A percentile compares a stretch with the other conserved stretches of the same genome.
phyloP scores from a whole-genome alignment of 2,888 invertebrate genomes.

The Trachelus iudaicus region DNA sequence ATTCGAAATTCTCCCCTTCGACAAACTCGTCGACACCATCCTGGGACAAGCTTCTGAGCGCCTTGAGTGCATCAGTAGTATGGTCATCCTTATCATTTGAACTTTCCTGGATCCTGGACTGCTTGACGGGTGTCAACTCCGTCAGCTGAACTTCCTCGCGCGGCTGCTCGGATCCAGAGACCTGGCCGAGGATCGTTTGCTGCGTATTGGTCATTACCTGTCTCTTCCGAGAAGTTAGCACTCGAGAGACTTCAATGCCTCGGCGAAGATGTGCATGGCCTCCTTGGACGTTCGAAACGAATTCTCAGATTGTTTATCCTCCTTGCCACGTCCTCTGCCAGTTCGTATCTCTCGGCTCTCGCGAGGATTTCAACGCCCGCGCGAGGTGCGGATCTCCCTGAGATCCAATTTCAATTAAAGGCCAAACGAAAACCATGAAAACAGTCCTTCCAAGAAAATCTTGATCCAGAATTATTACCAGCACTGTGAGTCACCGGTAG shows the following conservation, averaged over 20 bases:
- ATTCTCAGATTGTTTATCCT: not conserved
- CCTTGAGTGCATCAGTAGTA: constrained; percentile 56
- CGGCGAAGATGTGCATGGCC: constrained; percentile 6
- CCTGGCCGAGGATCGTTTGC: constrained; percentile 32
- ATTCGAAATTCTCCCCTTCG: not conserved
- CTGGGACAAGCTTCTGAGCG: constrained; percentile 50
- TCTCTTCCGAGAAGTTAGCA: constrained; percentile 7
- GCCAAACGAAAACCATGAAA: not conserved
- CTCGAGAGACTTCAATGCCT: constrained; percentile 44
- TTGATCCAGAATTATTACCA: not conserved
- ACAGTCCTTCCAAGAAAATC: not conserved
- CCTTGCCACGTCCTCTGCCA: not conserved
- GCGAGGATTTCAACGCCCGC: not conserved
- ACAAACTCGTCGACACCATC: constrained; percentile 37
- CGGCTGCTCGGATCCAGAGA: constrained; percentile 40
- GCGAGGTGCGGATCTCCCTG: not conserved
- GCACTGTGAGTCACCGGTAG: not conserved
- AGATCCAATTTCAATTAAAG: not conserved
- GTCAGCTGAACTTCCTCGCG: constrained; percentile 57
- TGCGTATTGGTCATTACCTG: constrained; percentile 44
- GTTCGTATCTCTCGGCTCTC: not conserved
- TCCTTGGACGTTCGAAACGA: not conserved
- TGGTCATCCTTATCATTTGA: constrained; percentile 37
- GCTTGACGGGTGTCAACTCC: constrained; percentile 58
- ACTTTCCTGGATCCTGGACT: constrained; percentile 49